Evolutionary conservation across 2,113 vertebrate genomes (phyloP), one percentile per base, ranked within the genome.

Genomic region (Melanerpes formicivorus): DNA sequence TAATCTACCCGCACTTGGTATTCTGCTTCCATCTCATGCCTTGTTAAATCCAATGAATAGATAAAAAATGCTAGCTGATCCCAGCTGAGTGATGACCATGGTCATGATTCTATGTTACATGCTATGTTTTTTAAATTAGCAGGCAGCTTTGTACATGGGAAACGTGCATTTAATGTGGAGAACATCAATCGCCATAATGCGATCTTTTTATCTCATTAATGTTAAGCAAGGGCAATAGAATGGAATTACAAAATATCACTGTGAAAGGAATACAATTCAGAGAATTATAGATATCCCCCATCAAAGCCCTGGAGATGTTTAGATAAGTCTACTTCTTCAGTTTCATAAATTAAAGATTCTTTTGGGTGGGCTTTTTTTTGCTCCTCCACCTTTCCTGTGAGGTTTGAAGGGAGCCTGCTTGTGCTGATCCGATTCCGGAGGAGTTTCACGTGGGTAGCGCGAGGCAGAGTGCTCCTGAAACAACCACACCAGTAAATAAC

Each of bases 1-100:
- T 98, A 98, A 97, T 97, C 97, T 98, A 95, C 97, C 96, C 97
- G 97, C 97, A 98, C 97, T 99, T 99, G 98, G 98, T 99, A 99
- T 99, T 99, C 98, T 93, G 95, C 97, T 97, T 98, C 98, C 97
- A 99, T 99, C 98, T 98, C 98, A 98, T 96, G 98, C 97, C 98
- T 99, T 98, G 98, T 99, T 99, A 99, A 99, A 98, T 98, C 97
- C 98, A 98, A 98, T 99, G 98, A 99, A 99, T 99, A 99, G 98
- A 98, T 98, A 98, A 98, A 98, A 98, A 98, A 98, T 98, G 97
- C 97, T 98, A 98, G 98, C 97, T 98, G 98, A 98, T 97, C 98
- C 97, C 98, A 98, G 98, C 98, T 98, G 96, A 98, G 98, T 98
- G 98, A 96, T 97, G 98, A 98, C 98, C 98, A 96, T 98, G 98